phyloP scores from a whole-genome alignment of 1,140 invertebrate genomes.

The Magallana gigas region DNA sequence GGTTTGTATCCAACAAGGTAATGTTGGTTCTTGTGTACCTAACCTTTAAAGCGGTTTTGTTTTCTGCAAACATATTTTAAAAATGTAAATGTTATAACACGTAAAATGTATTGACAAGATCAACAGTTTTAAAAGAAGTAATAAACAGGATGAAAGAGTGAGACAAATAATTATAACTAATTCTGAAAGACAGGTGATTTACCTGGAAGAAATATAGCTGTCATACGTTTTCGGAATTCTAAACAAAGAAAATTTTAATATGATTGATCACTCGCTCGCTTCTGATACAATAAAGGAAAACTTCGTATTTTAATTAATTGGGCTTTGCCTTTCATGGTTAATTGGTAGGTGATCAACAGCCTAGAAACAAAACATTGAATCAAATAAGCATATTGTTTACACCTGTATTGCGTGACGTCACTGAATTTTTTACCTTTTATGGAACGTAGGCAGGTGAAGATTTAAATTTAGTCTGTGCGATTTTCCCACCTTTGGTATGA shows the following conservation, averaged over 20 bases:
- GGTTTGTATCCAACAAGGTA: too few species aligned
- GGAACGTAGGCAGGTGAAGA: background rate
- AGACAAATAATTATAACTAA: too few species aligned
- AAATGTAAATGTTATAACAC: too few species aligned
- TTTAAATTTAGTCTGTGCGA: conserved; percentile 1
- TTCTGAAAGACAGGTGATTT: too few species aligned
- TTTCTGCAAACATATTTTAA: too few species aligned
- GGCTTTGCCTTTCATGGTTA: background rate
- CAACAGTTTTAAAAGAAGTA: too few species aligned
- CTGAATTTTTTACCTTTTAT: background rate
- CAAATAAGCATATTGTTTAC: background rate
- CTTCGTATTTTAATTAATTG: too few species aligned
- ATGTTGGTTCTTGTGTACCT: too few species aligned
- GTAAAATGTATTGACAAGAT: too few species aligned
- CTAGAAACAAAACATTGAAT: background rate
- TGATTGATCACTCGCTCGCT: background rate
- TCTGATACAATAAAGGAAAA: background rate
- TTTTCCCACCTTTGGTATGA: conserved; percentile 1
- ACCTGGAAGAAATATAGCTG: background rate
- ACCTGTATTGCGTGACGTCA: background rate
- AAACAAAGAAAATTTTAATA: background rate
- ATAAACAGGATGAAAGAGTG: too few species aligned
- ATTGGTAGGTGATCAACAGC: background rate
- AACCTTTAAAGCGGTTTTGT: too few species aligned
- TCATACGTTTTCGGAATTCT: background rate